Conservation (phyloP, 2,113 vertebrate species). For the Cynopterus brachyotis region DNA sequence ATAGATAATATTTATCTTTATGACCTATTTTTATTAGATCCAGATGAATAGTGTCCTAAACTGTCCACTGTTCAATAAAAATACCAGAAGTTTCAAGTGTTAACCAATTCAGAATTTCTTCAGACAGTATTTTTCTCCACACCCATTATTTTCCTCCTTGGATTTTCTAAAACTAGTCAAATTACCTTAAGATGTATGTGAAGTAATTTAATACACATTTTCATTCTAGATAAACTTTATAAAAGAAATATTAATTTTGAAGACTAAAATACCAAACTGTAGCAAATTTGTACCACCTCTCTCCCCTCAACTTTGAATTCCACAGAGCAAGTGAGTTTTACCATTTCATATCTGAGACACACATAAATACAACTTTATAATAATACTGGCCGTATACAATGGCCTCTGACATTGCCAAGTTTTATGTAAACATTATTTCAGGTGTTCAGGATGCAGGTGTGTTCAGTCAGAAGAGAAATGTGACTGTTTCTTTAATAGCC, state of each 20-base stretch:
- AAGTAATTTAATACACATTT: background rate
- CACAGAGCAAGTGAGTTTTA: background rate
- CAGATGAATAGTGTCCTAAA: background rate
- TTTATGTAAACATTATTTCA: conserved; percentile 18
- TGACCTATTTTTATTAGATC: background rate
- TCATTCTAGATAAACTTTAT: conserved; percentile 19
- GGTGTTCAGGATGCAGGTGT: conserved; percentile 15
- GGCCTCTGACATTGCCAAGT: background rate
- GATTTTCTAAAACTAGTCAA: background rate
- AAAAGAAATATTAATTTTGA: background rate
- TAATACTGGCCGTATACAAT: background rate
- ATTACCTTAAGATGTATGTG: background rate
- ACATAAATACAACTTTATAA: background rate
- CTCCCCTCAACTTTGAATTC: background rate
- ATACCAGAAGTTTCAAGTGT: background rate
- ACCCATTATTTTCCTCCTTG: background rate
- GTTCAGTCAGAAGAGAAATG: conserved; percentile 5
- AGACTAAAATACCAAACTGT: background rate
- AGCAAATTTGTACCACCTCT: background rate
- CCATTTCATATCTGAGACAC: background rate
- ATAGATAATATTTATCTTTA: background rate
- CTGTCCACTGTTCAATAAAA: background rate
- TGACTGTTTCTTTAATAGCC: background rate
- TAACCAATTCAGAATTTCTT: background rate
- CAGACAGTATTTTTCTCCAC: background rate